A percentile compares a stretch with the other conserved stretches of the same genome.
Conservation (phyloP, 2,797 vertebrate species). For the Uromys caudimaculatus region DNA sequence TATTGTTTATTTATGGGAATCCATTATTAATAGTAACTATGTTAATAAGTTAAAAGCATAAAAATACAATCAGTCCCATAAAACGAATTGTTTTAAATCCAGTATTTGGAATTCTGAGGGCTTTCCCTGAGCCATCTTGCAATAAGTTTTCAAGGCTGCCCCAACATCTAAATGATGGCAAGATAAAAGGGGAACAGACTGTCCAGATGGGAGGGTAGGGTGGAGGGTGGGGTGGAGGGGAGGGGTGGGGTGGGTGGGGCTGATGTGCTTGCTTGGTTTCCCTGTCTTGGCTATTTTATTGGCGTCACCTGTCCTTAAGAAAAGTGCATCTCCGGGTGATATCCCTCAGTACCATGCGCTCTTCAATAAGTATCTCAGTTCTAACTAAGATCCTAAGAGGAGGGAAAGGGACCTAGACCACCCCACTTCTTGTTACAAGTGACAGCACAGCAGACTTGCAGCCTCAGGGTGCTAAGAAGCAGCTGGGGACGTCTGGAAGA, state of each 20-base stretch:
- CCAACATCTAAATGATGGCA: not conserved
- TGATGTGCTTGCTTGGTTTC: slow-evolving; percentile 4
- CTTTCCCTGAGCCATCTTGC: not conserved
- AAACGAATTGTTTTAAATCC: not conserved
- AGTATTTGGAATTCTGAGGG: slow-evolving; percentile 1
- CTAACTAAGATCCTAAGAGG: not conserved
- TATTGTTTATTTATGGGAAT: slow-evolving; percentile 57
- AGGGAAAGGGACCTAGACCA: not conserved
- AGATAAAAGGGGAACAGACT: not conserved
- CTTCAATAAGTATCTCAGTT: not conserved
- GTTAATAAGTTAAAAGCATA: slow-evolving; percentile 49
- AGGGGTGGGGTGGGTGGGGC: not conserved
- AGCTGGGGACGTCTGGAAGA: not conserved
- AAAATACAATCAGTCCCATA: not conserved
- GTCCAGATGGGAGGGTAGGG: not conserved
- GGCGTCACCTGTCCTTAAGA: not conserved
- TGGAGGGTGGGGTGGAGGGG: not conserved
- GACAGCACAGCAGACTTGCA: not conserved
- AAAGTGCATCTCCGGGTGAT: not conserved
- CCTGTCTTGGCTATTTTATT: not conserved
- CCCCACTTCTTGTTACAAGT: not conserved
- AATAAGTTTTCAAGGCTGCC: not conserved
- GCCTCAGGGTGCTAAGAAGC: not conserved
- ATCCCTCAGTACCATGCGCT: not conserved
- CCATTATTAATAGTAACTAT: slow-evolving; percentile 51